phyloP scores from a whole-genome alignment of 2,113 vertebrate species.

The Larimichthys crocea region DNA sequence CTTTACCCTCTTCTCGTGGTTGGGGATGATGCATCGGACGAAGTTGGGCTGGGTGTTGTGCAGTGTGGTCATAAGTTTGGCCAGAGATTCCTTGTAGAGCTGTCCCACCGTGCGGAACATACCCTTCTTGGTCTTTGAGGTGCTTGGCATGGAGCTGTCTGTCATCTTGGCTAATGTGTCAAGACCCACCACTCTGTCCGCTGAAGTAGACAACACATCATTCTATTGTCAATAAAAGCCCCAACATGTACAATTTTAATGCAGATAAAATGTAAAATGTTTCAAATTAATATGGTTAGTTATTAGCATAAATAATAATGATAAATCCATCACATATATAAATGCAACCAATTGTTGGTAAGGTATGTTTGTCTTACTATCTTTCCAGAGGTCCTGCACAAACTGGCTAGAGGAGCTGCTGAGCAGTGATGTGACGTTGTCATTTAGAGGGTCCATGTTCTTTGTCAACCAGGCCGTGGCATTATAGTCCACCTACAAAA shows the following conservation, averaged over 20 bases:
- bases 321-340: not conserved
- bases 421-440: constrained; percentile 93
- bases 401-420: constrained; percentile 93
- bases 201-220: constrained; percentile 74
- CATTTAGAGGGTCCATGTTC: constrained; percentile 98
- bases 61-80: constrained; percentile 97
- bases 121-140: constrained; percentile 98
- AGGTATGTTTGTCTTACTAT: constrained; percentile 82
- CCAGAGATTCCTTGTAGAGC: constrained; percentile 97
- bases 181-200: constrained; percentile 95
- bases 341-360: not conserved
- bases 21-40: constrained; percentile 98
- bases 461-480: constrained; percentile 95
- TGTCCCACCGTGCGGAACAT: constrained; percentile 99
- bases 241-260: not conserved
- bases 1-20: constrained; percentile 95
- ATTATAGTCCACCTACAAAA: constrained; percentile 92
- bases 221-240: not conserved
- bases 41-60: constrained; percentile 99
- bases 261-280: not conserved
- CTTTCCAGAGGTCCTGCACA: constrained; percentile 96
- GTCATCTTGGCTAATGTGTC: constrained; percentile 98
- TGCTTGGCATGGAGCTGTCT: constrained; percentile 89
- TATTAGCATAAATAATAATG: no score
- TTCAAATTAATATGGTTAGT: no score